These are phyloP conservation scores for Panthera uncia DNA, from an alignment of 2,113 vertebrate species.

Conservation along the genomic window DNA sequence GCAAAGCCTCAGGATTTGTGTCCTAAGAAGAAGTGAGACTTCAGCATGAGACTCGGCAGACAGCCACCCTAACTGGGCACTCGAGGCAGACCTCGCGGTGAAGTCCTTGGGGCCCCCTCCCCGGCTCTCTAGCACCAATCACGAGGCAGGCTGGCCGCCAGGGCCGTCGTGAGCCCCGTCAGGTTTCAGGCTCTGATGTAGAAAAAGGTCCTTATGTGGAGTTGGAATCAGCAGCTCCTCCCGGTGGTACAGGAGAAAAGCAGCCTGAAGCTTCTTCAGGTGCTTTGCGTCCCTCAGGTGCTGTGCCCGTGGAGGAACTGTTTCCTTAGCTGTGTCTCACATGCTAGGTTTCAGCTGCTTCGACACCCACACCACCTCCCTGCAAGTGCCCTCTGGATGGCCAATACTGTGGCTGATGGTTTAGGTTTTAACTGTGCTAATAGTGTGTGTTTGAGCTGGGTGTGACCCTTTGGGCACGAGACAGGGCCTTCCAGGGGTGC, in stretches of 20 bases:
- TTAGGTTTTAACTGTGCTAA: not conserved
- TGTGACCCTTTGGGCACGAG: accelerated
- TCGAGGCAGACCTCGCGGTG: not conserved
- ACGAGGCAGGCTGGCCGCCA: not conserved
- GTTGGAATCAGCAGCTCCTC: no score
- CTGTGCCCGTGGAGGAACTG: no score
- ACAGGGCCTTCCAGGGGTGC: not conserved
- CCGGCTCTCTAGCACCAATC: not conserved
- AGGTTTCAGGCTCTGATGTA: not conserved
- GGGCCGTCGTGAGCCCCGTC: accelerated
- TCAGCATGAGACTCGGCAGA: not conserved
- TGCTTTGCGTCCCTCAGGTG: not conserved
- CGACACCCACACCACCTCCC: not conserved
- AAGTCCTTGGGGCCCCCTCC: not conserved
- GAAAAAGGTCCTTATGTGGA: not conserved
- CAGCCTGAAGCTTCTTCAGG: not conserved
- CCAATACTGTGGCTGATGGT: no score
- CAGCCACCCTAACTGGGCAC: not conserved
- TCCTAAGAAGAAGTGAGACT: not conserved
- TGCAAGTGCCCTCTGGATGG: not conserved
- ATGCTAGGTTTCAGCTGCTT: not conserved
- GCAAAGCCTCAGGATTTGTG: not conserved
- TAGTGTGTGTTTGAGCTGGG: not conserved
- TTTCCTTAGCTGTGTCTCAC: no score
- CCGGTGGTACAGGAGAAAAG: not conserved